These are phyloP conservation scores for Arge pagana DNA, from an alignment of 2,888 invertebrate species.

Conservation along the genomic window DNA sequence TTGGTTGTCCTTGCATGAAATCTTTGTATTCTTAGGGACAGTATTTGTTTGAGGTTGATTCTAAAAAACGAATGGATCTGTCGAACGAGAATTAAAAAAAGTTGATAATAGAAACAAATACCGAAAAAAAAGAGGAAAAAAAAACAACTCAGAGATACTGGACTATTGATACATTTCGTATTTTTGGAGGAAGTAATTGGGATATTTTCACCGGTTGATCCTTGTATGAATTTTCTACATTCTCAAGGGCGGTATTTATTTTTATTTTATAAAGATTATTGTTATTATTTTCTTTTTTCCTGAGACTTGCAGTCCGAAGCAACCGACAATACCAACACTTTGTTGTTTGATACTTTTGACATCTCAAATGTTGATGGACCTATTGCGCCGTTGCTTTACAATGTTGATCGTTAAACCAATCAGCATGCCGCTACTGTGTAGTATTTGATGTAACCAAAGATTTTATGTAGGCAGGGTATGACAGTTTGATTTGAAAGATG, in stretches of 20 bases:
- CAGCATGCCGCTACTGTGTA: neutral
- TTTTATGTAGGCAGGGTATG: conserved; percentile 6
- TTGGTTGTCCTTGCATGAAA: conserved; percentile 18
- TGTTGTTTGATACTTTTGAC: neutral
- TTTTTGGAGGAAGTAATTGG: conserved; percentile 6
- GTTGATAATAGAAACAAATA: neutral
- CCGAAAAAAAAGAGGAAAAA: neutral
- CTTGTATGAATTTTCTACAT: conserved; percentile 13
- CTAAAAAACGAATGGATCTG: neutral
- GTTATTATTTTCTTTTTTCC: neutral
- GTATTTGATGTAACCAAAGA: conserved; percentile 9
- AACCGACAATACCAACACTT: neutral
- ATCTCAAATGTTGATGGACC: neutral
- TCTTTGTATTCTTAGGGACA: conserved; percentile 20
- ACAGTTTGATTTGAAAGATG: neutral
- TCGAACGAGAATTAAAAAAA: neutral
- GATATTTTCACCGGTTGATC: conserved; percentile 7
- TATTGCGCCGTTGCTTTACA: conserved; percentile 1
- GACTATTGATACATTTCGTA: conserved; percentile 4
- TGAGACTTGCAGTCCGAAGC: neutral
- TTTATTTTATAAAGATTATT: conserved; percentile 10
- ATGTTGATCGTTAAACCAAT: conserved; percentile 1
- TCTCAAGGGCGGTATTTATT: conserved; percentile 17
- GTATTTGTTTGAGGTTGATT: conserved; percentile 12
- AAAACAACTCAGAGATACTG: no score